Conservation (phyloP, 2,797 vertebrate species). For the Hydrolagus colliei region DNA sequence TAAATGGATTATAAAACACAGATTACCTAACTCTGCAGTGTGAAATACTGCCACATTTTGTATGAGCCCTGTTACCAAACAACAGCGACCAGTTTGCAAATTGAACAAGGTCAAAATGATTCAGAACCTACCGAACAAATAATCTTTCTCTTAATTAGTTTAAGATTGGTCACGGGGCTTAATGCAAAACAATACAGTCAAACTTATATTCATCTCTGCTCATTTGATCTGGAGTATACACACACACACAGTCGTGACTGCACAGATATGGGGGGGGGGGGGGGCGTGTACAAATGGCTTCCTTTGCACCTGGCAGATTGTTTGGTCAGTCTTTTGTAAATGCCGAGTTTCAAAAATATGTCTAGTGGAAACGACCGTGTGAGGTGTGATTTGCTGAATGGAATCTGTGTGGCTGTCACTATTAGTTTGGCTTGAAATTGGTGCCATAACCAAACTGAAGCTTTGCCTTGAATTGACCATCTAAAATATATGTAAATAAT, state of each 20-base stretch:
- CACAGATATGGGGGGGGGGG: conserved; percentile 50
- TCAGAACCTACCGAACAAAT: conserved; percentile 31
- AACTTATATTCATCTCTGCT: conserved; percentile 51
- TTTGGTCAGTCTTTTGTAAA: conserved; percentile 73
- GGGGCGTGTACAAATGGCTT: conserved; percentile 46
- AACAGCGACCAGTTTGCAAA: conserved; percentile 11
- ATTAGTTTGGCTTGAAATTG: conserved; percentile 67
- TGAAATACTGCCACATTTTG: conserved; percentile 25
- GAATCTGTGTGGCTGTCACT: conserved; percentile 80
- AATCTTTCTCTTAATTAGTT: conserved; percentile 59
- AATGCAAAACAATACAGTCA: conserved; percentile 53
- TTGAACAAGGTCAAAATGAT: conserved; percentile 30
- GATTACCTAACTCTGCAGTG: conserved; percentile 1
- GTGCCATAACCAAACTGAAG: conserved; percentile 52
- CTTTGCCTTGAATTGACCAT: conserved; percentile 57
- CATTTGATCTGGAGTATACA: conserved; percentile 70
- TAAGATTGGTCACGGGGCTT: conserved; percentile 63
- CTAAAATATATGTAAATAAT: too few species aligned
- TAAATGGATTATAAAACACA: background rate
- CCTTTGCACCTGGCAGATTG: conserved; percentile 79
- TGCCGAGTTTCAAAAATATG: conserved; percentile 61
- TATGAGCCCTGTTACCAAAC: conserved; percentile 24
- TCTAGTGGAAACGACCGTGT: conserved; percentile 48
- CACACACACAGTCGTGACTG: conserved; percentile 56
- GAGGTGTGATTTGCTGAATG: conserved; percentile 50